Base-by-base conservation (phyloP, 2,113 vertebrate species). In the Furnarius figulus region DNA sequence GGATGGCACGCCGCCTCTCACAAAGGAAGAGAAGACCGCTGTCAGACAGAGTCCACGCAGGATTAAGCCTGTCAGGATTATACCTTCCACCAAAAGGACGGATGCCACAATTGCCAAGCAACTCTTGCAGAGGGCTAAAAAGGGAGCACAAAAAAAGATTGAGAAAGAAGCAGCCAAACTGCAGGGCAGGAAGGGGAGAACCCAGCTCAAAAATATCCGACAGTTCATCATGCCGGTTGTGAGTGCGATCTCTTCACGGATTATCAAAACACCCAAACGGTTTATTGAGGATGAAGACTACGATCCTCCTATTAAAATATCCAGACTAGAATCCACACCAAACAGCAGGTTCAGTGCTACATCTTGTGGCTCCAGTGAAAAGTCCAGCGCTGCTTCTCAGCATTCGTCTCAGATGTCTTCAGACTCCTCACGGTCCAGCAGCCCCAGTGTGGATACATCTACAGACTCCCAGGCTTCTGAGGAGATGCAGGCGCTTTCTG, bases 171-270 rank as follows among this genome's bases (percentile, higher is more conserved):
- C 99, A 77, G 97, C 98, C 72, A 96, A 99, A 98, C 87, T 99
- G 74, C 98, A 98, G 94, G 98, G 98, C 37, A 97, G 98, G 63
- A 98, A 99, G 87, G 99, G 98, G 78, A 98, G 99, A 94, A 99
- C 99, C 5, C 99, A 99, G 85, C 98, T 99, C n/a, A 99, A 99
- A 92, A 99, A 99, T 49, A 99, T 99, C 81, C 98, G 99, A 4
- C 99, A 99, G 98, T 99, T 99, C 96, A 99, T 99, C 84, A 99
- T 99, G 99, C 99, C 99, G 0, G 99, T 99, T 19, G 99, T 99
- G 87, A 99, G 99, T 27, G 99, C 99, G 2, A 99, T 99, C 95
- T 99, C 99, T 22, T 99, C 99, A 3, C 98, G 99, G 52, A 99
- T 99, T 94, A 99, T 99, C 74, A 99, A 99, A 95, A 99, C 99